Evolutionary conservation across 2,888 invertebrate genomes (phyloP).

Genomic region (Drosophila tripunctata): DNA sequence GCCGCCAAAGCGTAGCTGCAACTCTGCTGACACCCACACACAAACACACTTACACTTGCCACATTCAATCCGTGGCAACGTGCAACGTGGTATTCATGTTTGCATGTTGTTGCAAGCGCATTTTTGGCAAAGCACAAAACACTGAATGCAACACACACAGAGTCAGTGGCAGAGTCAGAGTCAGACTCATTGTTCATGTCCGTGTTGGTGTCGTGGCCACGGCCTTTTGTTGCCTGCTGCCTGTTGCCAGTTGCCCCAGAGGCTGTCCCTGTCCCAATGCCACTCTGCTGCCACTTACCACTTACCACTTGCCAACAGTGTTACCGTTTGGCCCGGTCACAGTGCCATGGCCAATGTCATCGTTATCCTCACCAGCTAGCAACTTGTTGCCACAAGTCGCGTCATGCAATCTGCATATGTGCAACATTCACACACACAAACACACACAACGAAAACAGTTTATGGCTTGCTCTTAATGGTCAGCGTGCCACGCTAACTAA

Average conservation of each 20-base stretch:
- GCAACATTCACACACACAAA: too few species aligned
- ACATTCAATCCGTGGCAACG: conserved; percentile 13
- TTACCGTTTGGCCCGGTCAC: conserved; percentile 5
- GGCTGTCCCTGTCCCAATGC: not conserved
- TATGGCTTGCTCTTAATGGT: conserved; percentile 19
- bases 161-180: too few species aligned
- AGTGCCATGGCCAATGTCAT: conserved; percentile 35
- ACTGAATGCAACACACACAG: conserved; percentile 3
- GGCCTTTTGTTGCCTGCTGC: conserved; percentile 18
- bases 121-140: conserved; percentile 52
- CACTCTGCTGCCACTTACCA: conserved; percentile 3
- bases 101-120: conserved; percentile 58
- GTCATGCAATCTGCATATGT: conserved; percentile 52
- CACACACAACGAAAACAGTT: not conserved
- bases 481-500: conserved; percentile 1
- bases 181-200: conserved; percentile 41
- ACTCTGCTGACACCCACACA: conserved; percentile 44
- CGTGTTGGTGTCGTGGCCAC: conserved; percentile 38
- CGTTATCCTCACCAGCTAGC: conserved; percentile 19
- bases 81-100: conserved; percentile 59
- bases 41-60: conserved; percentile 1
- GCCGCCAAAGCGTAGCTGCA: conserved; percentile 22
- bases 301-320: conserved; percentile 1
- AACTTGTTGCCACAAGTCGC: conserved; percentile 43
- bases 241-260: conserved; percentile 10